Percentiles rank a stretch among this genome's conserved stretches.
Evolutionary conservation across 2,888 invertebrate genomes (phyloP).

Genomic region (Hypselothyrea guttata): DNA sequence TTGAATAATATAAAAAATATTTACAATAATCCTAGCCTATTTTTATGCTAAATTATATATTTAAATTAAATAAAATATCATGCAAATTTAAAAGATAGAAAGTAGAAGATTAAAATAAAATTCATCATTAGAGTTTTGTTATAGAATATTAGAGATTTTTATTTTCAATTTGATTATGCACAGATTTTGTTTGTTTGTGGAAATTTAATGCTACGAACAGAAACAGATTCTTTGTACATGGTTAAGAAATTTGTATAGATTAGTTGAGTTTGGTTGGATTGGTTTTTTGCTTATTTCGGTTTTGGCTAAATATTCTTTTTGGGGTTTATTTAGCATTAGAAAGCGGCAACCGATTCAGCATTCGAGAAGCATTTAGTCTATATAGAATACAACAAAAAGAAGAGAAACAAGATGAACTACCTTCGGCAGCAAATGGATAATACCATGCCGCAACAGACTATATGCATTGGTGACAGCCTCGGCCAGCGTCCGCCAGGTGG

Average conservation of each 20-base stretch:
- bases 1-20: no score
- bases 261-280: slow-evolving; percentile 35
- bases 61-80: neutral
- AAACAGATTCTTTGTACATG: slow-evolving; percentile 47
- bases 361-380: slow-evolving; percentile 45
- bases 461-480: slow-evolving; percentile 38
- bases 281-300: slow-evolving; percentile 5
- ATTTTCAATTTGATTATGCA: slow-evolving; percentile 69
- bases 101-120: slow-evolving; percentile 37
- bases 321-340: slow-evolving; percentile 55
- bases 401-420: slow-evolving; percentile 58
- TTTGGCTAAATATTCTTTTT: slow-evolving; percentile 37
- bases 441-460: slow-evolving; percentile 44
- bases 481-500: slow-evolving; percentile 45
- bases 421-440: slow-evolving; percentile 55
- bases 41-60: no score
- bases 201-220: slow-evolving; percentile 46
- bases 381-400: slow-evolving; percentile 35
- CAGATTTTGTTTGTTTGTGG: slow-evolving; percentile 25
- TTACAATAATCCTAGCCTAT: no score
- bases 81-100: neutral
- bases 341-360: slow-evolving; percentile 53
- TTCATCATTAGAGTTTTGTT: slow-evolving; percentile 53
- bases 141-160: slow-evolving; percentile 51
- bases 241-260: slow-evolving; percentile 40